These are phyloP conservation scores for Panzeria rudis DNA, from an alignment of 2,888 invertebrate genomes.

Conservation along the genomic window DNA sequence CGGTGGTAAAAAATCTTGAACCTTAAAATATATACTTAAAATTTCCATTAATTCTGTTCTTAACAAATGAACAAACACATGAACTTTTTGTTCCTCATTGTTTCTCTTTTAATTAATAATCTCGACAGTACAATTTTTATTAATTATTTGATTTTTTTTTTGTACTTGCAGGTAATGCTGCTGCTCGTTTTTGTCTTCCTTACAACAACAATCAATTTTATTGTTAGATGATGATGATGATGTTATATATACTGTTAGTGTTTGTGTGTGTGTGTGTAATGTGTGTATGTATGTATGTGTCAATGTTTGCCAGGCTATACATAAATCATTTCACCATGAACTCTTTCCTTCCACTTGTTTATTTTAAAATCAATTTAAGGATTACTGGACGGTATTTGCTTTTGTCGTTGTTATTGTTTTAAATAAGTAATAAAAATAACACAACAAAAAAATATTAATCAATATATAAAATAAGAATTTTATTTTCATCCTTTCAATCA, in stretches of 20 bases:
- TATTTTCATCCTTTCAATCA: constrained; percentile 12
- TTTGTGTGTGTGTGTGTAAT: neutral
- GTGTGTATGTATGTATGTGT: too few species aligned
- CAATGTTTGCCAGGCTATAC: neutral
- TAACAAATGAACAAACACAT: neutral
- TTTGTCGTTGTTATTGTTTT: constrained; percentile 18
- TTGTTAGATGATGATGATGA: constrained; percentile 26
- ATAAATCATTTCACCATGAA: constrained; percentile 39
- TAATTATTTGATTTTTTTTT: constrained; percentile 27
- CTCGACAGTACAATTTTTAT: constrained; percentile 27
- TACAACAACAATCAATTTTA: constrained; percentile 21
- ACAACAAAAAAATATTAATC: constrained; percentile 18
- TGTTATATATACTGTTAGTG: neutral
- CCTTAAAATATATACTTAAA: too few species aligned
- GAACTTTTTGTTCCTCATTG: neutral
- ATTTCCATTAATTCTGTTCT: too few species aligned
- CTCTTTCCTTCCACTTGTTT: neutral
- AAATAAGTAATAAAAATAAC: constrained; percentile 1
- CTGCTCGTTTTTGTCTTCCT: neutral
- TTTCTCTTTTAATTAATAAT: constrained; percentile 21
- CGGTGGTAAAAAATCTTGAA: too few species aligned
- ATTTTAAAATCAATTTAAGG: constrained; percentile 23
- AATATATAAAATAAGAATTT: constrained; percentile 52
- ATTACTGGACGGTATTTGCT: constrained; percentile 1
- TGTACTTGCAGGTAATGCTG: neutral